phyloP scores from a whole-genome alignment of 2,113 vertebrate species.

The Galemys pyrenaicus region DNA sequence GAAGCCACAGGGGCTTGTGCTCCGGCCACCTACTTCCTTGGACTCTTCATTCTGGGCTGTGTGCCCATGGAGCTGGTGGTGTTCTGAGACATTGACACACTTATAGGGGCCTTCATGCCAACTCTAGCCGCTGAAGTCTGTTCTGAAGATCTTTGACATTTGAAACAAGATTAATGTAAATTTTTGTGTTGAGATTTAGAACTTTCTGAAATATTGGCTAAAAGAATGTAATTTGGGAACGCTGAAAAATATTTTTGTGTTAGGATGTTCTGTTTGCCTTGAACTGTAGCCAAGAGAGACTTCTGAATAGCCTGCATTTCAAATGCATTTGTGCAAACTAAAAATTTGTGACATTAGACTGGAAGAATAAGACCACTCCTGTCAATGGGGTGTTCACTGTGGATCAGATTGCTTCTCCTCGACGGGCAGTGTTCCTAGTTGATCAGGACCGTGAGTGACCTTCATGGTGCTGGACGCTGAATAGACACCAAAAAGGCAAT shows the following conservation, averaged over 20 bases:
- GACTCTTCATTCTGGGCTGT: not conserved
- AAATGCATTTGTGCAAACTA: not conserved
- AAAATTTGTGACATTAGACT: not conserved
- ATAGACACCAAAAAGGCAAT: not conserved
- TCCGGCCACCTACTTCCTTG: not conserved
- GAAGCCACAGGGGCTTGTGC: not conserved
- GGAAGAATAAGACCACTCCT: not conserved
- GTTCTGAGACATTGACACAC: not conserved
- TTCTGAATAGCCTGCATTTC: conserved; percentile 22
- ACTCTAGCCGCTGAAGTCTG: not conserved
- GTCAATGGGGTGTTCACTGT: not conserved
- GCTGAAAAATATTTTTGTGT: conserved; percentile 32
- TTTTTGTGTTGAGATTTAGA: conserved; percentile 21
- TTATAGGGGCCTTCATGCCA: not conserved
- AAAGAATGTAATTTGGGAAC: conserved; percentile 45
- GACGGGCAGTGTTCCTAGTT: not conserved
- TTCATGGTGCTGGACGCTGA: not conserved
- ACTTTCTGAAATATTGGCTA: conserved; percentile 6
- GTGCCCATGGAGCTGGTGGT: not conserved
- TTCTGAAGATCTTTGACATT: conserved; percentile 15
- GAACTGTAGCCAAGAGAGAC: not conserved
- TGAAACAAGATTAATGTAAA: not conserved
- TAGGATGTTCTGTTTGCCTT: conserved; percentile 41
- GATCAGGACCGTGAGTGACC: not conserved
- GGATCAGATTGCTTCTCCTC: not conserved